Conservation (phyloP, 2,113 vertebrate genomes). For the Cryptotis parvus region DNA sequence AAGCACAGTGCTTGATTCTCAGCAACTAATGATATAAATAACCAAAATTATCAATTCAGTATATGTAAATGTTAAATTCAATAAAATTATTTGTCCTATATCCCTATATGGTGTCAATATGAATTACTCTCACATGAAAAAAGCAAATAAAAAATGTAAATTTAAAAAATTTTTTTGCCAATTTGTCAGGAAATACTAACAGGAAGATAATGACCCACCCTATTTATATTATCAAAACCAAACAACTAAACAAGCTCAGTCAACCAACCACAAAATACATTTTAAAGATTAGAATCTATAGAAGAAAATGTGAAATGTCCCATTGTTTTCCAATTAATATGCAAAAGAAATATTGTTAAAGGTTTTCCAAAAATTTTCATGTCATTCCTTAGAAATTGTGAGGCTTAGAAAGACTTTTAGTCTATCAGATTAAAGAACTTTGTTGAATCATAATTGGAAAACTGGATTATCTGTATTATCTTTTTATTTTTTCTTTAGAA, state of each 20-base stretch:
- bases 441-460: background rate
- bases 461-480: background rate
- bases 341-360: background rate
- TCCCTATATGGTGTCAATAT: background rate
- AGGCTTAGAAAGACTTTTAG: background rate
- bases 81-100: conserved; percentile 1
- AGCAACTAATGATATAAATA: background rate
- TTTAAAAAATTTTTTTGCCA: background rate
- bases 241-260: background rate
- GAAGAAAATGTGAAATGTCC: background rate
- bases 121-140: conserved; percentile 24
- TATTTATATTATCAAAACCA: background rate
- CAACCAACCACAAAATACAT: background rate
- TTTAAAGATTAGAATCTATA: background rate
- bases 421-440: background rate
- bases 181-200: conserved; percentile 18
- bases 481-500: conserved; percentile 34
- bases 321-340: background rate
- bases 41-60: background rate
- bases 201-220: background rate
- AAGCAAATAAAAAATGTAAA: background rate
- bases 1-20: background rate
- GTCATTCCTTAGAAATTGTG: background rate
- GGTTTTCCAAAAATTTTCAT: background rate
- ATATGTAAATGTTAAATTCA: background rate